Percentiles rank a stretch among this genome's conserved stretches.
phyloP scores from a whole-genome alignment of 2,113 vertebrate genomes.

The Microcebus lehilahytsara region DNA sequence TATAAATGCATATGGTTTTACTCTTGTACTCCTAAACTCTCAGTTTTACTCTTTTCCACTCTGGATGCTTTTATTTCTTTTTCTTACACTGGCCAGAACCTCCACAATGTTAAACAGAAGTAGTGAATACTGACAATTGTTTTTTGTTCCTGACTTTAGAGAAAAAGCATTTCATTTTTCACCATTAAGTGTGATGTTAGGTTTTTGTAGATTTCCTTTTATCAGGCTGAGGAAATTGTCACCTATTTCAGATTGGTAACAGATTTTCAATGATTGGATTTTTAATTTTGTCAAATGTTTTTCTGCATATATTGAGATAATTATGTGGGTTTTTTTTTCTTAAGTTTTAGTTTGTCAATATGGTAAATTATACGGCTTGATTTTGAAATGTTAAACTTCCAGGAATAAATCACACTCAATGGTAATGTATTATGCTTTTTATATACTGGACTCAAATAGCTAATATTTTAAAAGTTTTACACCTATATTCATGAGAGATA shows the following conservation, averaged over 20 bases:
- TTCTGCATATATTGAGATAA: not conserved
- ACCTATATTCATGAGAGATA: not conserved
- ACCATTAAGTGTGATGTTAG: not conserved
- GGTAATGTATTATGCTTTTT: not conserved
- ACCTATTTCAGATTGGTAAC: not conserved
- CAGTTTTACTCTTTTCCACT: not conserved
- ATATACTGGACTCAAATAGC: not conserved
- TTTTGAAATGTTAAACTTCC: not conserved
- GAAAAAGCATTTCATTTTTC: not conserved
- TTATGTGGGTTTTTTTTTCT: not conserved
- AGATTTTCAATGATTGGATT: not conserved
- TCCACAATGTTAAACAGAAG: not conserved
- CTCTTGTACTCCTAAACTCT: not conserved
- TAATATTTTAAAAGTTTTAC: not conserved
- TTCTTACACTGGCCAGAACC: not conserved
- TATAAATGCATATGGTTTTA: not conserved
- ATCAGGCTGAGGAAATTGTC: not conserved
- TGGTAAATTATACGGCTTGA: not conserved
- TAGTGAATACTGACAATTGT: not conserved
- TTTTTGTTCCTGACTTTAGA: not conserved
- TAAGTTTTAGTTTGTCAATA: not conserved
- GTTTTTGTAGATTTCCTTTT: not conserved
- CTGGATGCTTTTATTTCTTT: not conserved
- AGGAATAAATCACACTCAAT: not conserved
- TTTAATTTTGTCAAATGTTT: not conserved